Conservation (phyloP, 2,888 invertebrate genomes). For the Pediacus dermestoides region DNA sequence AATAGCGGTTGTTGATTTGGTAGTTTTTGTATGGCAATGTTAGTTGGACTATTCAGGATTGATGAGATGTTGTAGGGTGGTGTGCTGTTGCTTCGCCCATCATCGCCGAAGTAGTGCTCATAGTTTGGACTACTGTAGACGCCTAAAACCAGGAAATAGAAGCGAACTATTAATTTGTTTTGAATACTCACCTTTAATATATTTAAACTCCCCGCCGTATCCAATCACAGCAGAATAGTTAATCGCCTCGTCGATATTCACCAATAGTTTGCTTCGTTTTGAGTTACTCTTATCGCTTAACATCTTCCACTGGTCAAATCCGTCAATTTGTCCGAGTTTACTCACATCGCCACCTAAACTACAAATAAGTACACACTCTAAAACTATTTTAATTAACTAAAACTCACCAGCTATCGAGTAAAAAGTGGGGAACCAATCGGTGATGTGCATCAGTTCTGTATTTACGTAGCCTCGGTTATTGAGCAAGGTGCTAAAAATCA, state of each 20-base stretch:
- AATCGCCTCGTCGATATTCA: conserved; percentile 45
- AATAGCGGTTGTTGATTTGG: conserved; percentile 19
- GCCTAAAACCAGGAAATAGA: conserved; percentile 23
- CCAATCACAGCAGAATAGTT: conserved; percentile 43
- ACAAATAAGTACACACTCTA: conserved; percentile 9
- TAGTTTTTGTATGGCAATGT: conserved; percentile 34
- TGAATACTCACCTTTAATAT: conserved; percentile 36
- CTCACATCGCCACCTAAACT: conserved; percentile 45
- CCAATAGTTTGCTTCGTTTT: conserved; percentile 24
- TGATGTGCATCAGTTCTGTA: conserved; percentile 68
- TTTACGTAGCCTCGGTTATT: conserved; percentile 55
- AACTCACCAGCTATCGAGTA: conserved; percentile 36
- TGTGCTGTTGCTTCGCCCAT: conserved; percentile 27
- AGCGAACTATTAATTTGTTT: neutral
- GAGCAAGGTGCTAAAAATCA: conserved; percentile 70
- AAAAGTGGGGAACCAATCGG: conserved; percentile 81
- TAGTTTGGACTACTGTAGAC: conserved; percentile 28
- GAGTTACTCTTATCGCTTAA: conserved; percentile 31
- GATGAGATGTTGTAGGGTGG: conserved; percentile 32
- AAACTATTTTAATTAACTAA: conserved; percentile 7
- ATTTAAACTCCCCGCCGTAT: conserved; percentile 38
- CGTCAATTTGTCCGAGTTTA: conserved; percentile 41
- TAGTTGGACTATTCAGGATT: conserved; percentile 34
- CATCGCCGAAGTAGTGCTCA: conserved; percentile 34
- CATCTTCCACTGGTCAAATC: conserved; percentile 45